Evolutionary conservation across 2,888 invertebrate genomes (phyloP).

Genomic region (Philaethria dido): DNA sequence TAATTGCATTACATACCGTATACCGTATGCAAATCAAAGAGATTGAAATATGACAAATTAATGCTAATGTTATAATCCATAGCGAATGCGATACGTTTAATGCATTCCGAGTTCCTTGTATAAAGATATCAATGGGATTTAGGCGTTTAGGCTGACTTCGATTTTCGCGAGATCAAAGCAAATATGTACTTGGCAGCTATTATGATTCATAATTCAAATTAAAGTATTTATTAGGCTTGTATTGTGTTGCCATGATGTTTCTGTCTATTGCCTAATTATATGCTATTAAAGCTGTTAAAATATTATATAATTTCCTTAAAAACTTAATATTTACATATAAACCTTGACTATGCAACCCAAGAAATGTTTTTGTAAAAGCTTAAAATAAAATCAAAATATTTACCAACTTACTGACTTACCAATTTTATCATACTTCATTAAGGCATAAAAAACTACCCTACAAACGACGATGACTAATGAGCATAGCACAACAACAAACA

Average conservation of each 20-base stretch:
- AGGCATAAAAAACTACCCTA: too few species aligned
- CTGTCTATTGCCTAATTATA: too few species aligned
- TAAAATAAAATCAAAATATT: too few species aligned
- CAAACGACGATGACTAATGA: too few species aligned
- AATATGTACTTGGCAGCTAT: slow-evolving; percentile 57
- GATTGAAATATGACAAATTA: slow-evolving; percentile 53
- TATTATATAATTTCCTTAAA: too few species aligned
- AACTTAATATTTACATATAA: too few species aligned
- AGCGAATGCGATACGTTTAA: slow-evolving; percentile 45
- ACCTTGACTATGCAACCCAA: too few species aligned
- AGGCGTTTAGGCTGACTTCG: slow-evolving; percentile 56
- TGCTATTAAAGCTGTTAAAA: too few species aligned
- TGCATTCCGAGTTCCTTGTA: slow-evolving; percentile 47
- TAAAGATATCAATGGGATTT: slow-evolving; percentile 70
- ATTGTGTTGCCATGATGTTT: neutral
- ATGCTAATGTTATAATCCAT: slow-evolving; percentile 50
- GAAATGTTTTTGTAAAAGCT: too few species aligned
- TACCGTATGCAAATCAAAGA: slow-evolving; percentile 45
- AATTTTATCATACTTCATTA: too few species aligned
- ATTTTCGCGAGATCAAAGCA: slow-evolving; percentile 71
- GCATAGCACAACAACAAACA: too few species aligned
- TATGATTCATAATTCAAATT: slow-evolving; percentile 49
- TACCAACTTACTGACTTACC: too few species aligned
- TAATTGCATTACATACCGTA: slow-evolving; percentile 42
- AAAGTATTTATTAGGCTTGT: slow-evolving; percentile 3